Conservation (phyloP, 1,140 invertebrate species). For the Bombus consobrinus region DNA sequence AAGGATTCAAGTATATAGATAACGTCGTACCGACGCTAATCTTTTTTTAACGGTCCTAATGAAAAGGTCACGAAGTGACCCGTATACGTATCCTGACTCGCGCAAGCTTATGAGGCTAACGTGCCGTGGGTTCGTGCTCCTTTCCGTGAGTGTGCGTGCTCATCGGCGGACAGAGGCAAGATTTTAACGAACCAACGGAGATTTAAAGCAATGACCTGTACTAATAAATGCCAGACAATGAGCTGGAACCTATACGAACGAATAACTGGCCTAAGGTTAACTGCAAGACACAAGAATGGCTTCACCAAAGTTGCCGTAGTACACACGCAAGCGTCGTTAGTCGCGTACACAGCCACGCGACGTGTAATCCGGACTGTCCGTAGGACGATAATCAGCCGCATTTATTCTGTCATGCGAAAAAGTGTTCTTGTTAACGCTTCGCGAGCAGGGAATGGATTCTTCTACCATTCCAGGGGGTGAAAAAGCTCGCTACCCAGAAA, state of each 20-base stretch:
- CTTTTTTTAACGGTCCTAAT: conserved; percentile 37
- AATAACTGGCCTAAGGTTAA: conserved; percentile 67
- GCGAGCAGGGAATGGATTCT: background rate
- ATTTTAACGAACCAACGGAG: conserved; percentile 52
- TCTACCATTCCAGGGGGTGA: background rate
- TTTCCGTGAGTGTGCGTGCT: background rate
- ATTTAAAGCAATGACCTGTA: conserved; percentile 72
- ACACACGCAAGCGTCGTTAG: conserved; percentile 1
- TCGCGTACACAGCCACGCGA: background rate
- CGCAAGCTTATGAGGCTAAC: background rate
- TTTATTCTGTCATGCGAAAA: conserved; percentile 23
- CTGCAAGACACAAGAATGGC: conserved; percentile 56
- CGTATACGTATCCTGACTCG: background rate
- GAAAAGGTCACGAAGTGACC: conserved; percentile 55
- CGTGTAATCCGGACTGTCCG: conserved; percentile 27
- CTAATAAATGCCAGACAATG: conserved; percentile 71
- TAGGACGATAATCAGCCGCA: conserved; percentile 20
- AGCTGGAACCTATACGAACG: conserved; percentile 30
- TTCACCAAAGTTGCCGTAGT: conserved; percentile 32
- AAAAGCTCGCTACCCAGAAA: background rate
- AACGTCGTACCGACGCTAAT: background rate
- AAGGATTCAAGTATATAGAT: conserved; percentile 18
- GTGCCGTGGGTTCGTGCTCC: background rate
- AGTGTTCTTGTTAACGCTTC: conserved; percentile 12
- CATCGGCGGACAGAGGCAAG: background rate